Evolutionary conservation across 35 echinoderm and acorn worm species (phyloP), one percentile per base, ranked within the genome.

Genomic region (Ophioderma brevispina): DNA sequence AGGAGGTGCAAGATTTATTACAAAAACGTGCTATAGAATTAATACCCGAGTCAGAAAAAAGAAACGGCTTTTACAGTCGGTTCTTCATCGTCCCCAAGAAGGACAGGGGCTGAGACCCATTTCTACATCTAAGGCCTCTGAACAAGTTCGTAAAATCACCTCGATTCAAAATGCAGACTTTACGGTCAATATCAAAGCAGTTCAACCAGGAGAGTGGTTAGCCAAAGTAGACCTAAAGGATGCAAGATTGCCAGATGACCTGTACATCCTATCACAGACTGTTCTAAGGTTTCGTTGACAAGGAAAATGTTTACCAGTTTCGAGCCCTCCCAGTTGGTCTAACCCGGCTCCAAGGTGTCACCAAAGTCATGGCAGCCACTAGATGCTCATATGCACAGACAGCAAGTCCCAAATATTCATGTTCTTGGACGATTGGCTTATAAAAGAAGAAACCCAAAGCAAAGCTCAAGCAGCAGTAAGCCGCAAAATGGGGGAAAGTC

Each of bases 181-280:
- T 52, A 21, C 8, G 46, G 21, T 52, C 46, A 21, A 52, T 77
- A 31, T 77, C 28, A 10, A 77, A 35, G 76, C n/a, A 6, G 10
- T 77, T 77, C 76, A 77, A 28, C 76, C 76, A 31, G 76, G 76
- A 28, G 76, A 77, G 8, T 77, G 76, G 76, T 10, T 28, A 77
- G n/a, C 34, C 6, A 77, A 28, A 28, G 8, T 77, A 30, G 76
- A 77, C 76, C 28, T 77, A 77, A 77, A 77, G n/a, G 76, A 77
- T 77, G 76, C 76, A 6, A 13, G n/a, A 77, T 77, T 30, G 8
- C 28, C 76, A 77, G 6, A 77, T 77, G 8, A 10, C 76, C 6
- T 13, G 8, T 77, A 10, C 8, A 10, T 28, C 76, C 13, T 13
- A 77, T 6, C n/a, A 77, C 76, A 28, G 76, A 28, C 8, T 13